Base-by-base conservation (phyloP, 1,140 invertebrate genomes). In the Monomorium pharaonis region DNA sequence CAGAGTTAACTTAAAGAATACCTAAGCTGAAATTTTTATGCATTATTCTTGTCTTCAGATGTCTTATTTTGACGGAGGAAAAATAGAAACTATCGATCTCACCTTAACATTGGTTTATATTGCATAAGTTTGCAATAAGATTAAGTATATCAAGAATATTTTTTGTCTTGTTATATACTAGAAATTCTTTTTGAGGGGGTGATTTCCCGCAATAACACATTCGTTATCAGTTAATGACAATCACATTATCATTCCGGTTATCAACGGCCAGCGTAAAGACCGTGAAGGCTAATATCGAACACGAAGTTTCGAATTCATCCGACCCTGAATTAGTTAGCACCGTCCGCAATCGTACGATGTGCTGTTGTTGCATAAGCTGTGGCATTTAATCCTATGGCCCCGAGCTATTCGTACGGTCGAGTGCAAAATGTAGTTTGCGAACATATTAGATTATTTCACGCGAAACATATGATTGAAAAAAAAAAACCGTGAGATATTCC, bases 241-340 rank as follows among this genome's bases (percentile, higher is more conserved):
- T 63, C 37, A 63, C 18, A 30, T 81, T 9, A 6, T 16, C 30
- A 27, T 37, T 24, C 1, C 42, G 49, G 12, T 86, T 33, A 21
- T 37, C 12, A 30, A 27, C 21, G 30, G 14, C 3, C 51, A 9
- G 9, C 0, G 56, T 77, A 67, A 86, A 78, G 70, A 24, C 33
- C 27, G 51, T 67, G 24, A 33, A 62, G 21, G 30, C 18, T 42
- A 54, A 69, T 80, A 54, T 54, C 63, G 30, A 44, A 10, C 58
- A 24, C 42, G 12, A 62, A 44, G 54, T 60, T 27, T 21, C 51
- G 18, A 47, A 54, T 80, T 72, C 16, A 49, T 75, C 85, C 56
- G 81, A 69, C 81, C 81, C 49, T 85, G 86, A 85, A 88, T 85
- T 67, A 54, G 49, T 89, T 89, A 89, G 10, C 44, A 10, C 75